Base-by-base conservation (phyloP, 1,140 invertebrate species). In the Manduca sexta region DNA sequence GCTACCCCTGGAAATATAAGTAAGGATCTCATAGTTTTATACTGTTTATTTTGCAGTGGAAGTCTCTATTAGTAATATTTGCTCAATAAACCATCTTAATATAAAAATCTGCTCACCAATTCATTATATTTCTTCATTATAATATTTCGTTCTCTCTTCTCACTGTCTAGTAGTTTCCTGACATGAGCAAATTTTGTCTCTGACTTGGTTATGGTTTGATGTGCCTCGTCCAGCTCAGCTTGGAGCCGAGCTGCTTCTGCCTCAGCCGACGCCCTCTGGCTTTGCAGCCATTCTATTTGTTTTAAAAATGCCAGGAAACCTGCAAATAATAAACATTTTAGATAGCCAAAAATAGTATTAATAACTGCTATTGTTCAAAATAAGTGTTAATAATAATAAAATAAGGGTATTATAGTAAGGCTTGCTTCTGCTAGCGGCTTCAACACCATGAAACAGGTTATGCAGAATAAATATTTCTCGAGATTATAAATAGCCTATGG, bases 151-250 rank as follows among this genome's bases (percentile, higher is more conserved):
- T 89, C 89, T 55, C 90, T 89, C 56, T 92, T 93, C 64, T 96
- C 94, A 34, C 90, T 88, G 69, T 96, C 94, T 4, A 96, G 84
- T 29, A 95, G 84, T 50, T 91, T 91, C 40, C 94, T 89, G 1
- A 92, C 93, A 69, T 94, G 92, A 50, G 90, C 91, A 34, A 96
- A 87, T 69, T 94, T 93, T 11, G 89, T 90, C 49, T 95, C 93
- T 44, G 93, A 87, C 54, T 91, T 89, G 1, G 88, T 81, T 29
- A 91, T 89, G 45, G 92, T 91, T 31, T 87, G 83, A 29, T 92
- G 87, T 4, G 90, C 86, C 49, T 90, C 89, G 57, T 91, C 90
- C 29, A 94, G 70, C 57, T 91, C 89, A 3, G 87, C 86, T 56
- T 93, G 90, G 8, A 94, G 79, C 1, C 92, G 84, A 18, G 88